A percentile compares a stretch with the other conserved stretches of the same genome.
These are phyloP conservation scores for Leiothrix lutea DNA, from an alignment of 2,113 vertebrate species.

Conservation along the genomic window DNA sequence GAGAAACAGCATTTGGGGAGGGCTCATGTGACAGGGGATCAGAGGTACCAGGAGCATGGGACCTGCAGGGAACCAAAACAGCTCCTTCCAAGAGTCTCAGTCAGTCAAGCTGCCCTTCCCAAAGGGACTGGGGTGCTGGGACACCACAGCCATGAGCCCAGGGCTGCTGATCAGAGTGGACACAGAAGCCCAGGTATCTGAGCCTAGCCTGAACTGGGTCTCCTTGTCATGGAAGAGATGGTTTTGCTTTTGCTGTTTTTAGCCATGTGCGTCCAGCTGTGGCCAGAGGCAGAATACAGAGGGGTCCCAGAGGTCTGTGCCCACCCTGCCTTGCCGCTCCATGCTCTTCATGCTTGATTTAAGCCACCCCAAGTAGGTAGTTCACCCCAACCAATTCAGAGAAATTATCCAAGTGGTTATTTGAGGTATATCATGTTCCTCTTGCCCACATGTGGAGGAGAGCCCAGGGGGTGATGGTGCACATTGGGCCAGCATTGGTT, in stretches of 20 bases:
- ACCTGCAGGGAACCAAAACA: neutral
- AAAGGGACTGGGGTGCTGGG: neutral
- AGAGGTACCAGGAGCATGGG: rapidly evolving
- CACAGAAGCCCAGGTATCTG: neutral
- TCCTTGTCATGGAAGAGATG: rapidly evolving
- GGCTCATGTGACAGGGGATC: neutral
- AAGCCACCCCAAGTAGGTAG: neutral
- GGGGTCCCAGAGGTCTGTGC: neutral
- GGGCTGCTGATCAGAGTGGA: neutral
- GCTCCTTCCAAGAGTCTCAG: neutral
- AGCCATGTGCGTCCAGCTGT: neutral
- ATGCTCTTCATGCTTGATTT: neutral
- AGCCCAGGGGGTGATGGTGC: neutral
- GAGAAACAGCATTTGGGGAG: neutral
- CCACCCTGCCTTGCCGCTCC: too few species aligned
- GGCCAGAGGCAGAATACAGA: neutral
- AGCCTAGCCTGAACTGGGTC: too few species aligned
- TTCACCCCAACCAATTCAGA: neutral
- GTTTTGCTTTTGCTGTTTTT: neutral
- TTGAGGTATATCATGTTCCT: neutral
- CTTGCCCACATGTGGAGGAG: neutral
- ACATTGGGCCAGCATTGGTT: rapidly evolving
- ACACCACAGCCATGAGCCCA: rapidly evolving
- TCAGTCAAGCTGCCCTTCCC: neutral
- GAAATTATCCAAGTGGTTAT: neutral